Conservation (phyloP, 2,888 invertebrate genomes). For the Flabesymbios commensalis region DNA sequence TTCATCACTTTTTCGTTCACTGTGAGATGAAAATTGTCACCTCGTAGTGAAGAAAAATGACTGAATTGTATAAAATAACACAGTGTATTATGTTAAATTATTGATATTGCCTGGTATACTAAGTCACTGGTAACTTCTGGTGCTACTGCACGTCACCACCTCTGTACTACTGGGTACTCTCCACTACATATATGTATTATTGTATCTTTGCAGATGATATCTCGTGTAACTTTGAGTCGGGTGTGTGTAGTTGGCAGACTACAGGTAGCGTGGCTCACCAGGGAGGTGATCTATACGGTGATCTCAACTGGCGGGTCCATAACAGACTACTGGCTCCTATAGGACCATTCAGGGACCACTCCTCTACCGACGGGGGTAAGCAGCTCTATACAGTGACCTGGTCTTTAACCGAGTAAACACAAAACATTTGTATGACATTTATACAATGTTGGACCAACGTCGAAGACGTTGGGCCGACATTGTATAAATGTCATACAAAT, state of each 20-base stretch:
- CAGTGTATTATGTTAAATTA: neutral
- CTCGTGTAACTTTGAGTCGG: slow-evolving; percentile 37
- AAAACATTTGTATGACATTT: neutral
- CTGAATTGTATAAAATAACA: neutral
- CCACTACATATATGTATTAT: too few species aligned
- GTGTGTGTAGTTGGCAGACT: slow-evolving; percentile 30
- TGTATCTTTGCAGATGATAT: slow-evolving; percentile 29
- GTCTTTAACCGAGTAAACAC: neutral
- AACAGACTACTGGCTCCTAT: slow-evolving; percentile 13
- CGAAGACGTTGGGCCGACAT: too few species aligned
- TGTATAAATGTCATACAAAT: too few species aligned
- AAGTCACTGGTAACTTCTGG: neutral
- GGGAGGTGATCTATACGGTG: slow-evolving; percentile 20
- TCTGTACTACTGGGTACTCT: too few species aligned
- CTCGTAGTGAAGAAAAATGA: too few species aligned
- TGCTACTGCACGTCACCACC: too few species aligned
- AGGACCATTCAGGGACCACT: slow-evolving; percentile 30
- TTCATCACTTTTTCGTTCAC: too few species aligned
- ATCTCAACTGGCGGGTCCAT: slow-evolving; percentile 23
- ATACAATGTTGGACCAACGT: neutral
- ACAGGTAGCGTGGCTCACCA: slow-evolving; percentile 7
- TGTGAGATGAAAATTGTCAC: too few species aligned
- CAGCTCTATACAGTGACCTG: neutral
- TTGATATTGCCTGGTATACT: neutral
- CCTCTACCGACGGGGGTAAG: slow-evolving; percentile 32